These are phyloP conservation scores for Acyrthosiphon pisum DNA, from an alignment of 1,140 invertebrate genomes.

Conservation along the genomic window DNA sequence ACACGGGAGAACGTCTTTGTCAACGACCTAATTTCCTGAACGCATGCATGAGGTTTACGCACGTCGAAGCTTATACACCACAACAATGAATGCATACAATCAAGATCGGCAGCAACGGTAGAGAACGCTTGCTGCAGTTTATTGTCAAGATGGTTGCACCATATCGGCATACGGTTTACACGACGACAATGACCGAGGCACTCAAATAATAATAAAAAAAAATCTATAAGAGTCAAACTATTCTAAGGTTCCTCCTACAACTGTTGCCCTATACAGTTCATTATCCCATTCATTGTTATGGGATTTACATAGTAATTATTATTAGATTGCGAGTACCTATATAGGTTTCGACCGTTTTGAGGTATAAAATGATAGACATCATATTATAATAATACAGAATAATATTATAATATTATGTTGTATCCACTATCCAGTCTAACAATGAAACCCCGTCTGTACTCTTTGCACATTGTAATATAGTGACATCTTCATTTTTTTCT, in stretches of 20 bases:
- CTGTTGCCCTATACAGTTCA: not conserved
- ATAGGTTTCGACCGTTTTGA: not conserved
- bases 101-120: not conserved
- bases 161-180: not conserved
- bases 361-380: not conserved
- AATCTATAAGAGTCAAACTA: not conserved
- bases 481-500: not conserved
- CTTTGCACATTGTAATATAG: not conserved
- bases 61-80: not conserved
- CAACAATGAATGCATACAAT: slow-evolving; percentile 13
- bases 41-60: not conserved
- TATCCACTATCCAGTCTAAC: not conserved
- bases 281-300: not conserved
- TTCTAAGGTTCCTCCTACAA: not conserved
- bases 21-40: slow-evolving; percentile 31
- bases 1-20: slow-evolving; percentile 9
- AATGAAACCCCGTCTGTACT: not conserved
- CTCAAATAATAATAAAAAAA: not conserved
- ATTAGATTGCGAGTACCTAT: not conserved
- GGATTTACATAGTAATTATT: not conserved
- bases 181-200: not conserved
- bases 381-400: not conserved
- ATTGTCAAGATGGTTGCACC: slow-evolving; percentile 5
- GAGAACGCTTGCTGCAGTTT: not conserved
- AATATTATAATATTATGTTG: not conserved